Conservation (phyloP, 2,888 invertebrate genomes). For the Rotaria macrura region DNA sequence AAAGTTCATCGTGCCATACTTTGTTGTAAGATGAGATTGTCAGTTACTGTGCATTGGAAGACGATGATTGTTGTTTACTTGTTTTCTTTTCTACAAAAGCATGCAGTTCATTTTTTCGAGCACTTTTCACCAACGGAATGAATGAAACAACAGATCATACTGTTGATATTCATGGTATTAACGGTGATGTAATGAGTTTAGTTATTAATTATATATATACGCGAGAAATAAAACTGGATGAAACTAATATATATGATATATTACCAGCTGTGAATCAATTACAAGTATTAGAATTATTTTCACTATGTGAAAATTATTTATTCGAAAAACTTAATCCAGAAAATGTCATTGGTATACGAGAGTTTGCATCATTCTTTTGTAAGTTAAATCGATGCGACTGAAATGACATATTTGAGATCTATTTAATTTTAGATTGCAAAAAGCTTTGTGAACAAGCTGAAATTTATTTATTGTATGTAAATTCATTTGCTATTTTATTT, state of each 20-base stretch:
- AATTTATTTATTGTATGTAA: not conserved
- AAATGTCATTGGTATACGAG: slow-evolving; percentile 73
- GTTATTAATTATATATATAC: slow-evolving; percentile 71
- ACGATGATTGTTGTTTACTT: not conserved
- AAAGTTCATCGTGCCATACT: slow-evolving; percentile 25
- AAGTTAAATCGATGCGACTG: not conserved
- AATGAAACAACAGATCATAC: slow-evolving; percentile 57
- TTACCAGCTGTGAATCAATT: slow-evolving; percentile 77
- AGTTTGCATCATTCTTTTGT: slow-evolving; percentile 66
- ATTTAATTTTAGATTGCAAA: not conserved
- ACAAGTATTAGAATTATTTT: slow-evolving; percentile 68
- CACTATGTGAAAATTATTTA: slow-evolving; percentile 69
- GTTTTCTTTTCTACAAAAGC: slow-evolving; percentile 49
- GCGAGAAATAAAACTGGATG: slow-evolving; percentile 63
- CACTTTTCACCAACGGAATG: slow-evolving; percentile 69
- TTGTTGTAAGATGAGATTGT: slow-evolving; percentile 1
- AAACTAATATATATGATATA: slow-evolving; percentile 62
- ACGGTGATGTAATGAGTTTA: slow-evolving; percentile 17
- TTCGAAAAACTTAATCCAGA: slow-evolving; percentile 60
- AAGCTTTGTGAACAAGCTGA: not conserved
- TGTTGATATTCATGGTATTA: slow-evolving; percentile 21
- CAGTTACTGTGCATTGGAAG: too few relatives aligned
- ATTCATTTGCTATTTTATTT: not conserved
- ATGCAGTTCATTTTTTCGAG: slow-evolving; percentile 80
- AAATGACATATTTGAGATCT: not conserved